Evolutionary conservation across 2,888 invertebrate genomes (phyloP).

Genomic region (Hipparchia semele): DNA sequence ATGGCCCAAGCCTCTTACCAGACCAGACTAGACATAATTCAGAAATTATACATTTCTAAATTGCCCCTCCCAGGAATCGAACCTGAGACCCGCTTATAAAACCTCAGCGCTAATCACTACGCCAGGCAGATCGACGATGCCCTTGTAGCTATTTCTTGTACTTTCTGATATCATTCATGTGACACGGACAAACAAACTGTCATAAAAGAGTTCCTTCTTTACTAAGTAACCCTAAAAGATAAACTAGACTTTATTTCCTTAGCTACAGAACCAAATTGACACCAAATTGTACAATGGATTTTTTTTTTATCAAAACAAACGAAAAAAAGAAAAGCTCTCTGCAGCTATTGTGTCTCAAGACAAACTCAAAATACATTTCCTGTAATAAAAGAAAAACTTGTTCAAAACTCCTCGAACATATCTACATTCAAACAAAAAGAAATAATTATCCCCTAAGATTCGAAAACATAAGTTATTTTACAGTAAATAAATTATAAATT

Average conservation of each 20-base stretch:
- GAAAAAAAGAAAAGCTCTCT: background rate
- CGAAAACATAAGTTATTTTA: constrained; percentile 40
- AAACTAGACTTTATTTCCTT: background rate
- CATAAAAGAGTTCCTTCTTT: no score
- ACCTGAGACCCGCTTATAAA: background rate
- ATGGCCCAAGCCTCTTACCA: no score
- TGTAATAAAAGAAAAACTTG: constrained; percentile 22
- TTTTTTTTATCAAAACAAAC: background rate
- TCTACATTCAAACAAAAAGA: constrained; percentile 15
- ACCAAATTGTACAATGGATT: background rate
- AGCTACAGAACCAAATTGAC: background rate
- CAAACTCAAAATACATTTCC: background rate
- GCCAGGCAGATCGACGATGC: no score
- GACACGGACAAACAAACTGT: no score
- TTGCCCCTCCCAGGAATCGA: background rate
- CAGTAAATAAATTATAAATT: constrained; percentile 34
- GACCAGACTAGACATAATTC: no score
- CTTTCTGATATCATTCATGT: no score
- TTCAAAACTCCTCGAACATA: constrained; percentile 24
- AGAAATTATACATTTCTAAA: background rate
- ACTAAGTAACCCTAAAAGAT: background rate
- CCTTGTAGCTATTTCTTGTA: no score
- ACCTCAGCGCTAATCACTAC: background rate
- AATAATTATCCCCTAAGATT: constrained; percentile 13
- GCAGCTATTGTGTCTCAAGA: background rate